These are phyloP conservation scores for Capromys pilorides DNA, from an alignment of 2,797 vertebrate genomes.

Conservation along the genomic window DNA sequence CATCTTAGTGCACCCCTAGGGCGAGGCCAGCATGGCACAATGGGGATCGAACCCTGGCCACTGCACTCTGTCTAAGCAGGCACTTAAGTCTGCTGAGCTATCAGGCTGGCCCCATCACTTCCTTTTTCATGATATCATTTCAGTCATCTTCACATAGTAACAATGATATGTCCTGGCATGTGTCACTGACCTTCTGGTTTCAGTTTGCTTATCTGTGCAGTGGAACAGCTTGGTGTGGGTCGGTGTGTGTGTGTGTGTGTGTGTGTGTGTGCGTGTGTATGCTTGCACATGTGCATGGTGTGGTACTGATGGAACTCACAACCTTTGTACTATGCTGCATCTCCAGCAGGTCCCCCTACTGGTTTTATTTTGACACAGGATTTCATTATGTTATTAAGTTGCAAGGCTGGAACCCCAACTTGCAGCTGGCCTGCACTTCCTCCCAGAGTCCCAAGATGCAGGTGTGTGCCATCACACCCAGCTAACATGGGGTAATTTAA, in stretches of 20 bases:
- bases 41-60: no score
- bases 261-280: not conserved
- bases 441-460: not conserved
- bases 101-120: no score
- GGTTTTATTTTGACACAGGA: not conserved
- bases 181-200: not conserved
- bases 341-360: not conserved
- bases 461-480: not conserved
- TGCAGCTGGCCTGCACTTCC: not conserved
- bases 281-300: not conserved
- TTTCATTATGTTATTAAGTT: not conserved
- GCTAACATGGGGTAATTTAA: not conserved
- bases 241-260: not conserved
- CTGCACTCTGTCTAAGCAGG: no score
- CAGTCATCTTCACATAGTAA: not conserved
- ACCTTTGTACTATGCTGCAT: not conserved
- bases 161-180: not conserved
- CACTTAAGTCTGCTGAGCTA: no score
- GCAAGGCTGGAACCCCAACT: not conserved
- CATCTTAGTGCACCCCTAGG: no score
- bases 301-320: not conserved
- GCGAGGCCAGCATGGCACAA: no score
- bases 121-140: not conserved
- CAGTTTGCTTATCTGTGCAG: conserved; percentile 11
- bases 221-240: not conserved